Conservation (phyloP, 2,888 invertebrate species). For the Ectemnius lituratus region DNA sequence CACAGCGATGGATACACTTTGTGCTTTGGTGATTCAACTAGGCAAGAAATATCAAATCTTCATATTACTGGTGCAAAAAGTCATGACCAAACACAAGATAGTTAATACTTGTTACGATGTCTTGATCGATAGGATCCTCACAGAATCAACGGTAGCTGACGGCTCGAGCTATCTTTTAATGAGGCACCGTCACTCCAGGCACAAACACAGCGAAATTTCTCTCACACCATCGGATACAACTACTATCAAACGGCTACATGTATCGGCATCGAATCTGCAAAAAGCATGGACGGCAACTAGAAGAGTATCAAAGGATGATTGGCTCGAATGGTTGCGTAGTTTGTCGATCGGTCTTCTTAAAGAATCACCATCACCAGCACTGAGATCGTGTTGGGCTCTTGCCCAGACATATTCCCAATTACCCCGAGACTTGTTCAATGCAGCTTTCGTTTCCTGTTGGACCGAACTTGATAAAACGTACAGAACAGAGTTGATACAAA, state of each 20-base stretch:
- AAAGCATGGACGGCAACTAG: constrained; percentile 95
- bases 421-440: constrained; percentile 97
- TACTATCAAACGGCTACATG: constrained; percentile 89
- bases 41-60: constrained; percentile 95
- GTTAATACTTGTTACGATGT: constrained; percentile 88
- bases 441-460: constrained; percentile 99
- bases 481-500: constrained; percentile 91
- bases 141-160: constrained; percentile 86
- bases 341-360: constrained; percentile 95
- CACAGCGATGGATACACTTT: constrained; percentile 94
- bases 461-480: constrained; percentile 91
- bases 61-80: constrained; percentile 93
- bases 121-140: constrained; percentile 85
- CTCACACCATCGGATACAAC: constrained; percentile 84
- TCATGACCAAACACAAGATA: constrained; percentile 89
- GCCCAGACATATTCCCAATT: constrained; percentile 97
- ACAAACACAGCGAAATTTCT: constrained; percentile 85
- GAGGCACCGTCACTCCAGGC: constrained; percentile 82
- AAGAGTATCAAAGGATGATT: constrained; percentile 97
- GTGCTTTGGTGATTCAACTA: constrained; percentile 91
- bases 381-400: constrained; percentile 93
- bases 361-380: constrained; percentile 96
- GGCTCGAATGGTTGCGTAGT: constrained; percentile 97
- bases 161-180: constrained; percentile 86
- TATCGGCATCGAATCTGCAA: constrained; percentile 90